Base-by-base conservation (phyloP, 2,888 invertebrate genomes). In the Pandemis heparana region DNA sequence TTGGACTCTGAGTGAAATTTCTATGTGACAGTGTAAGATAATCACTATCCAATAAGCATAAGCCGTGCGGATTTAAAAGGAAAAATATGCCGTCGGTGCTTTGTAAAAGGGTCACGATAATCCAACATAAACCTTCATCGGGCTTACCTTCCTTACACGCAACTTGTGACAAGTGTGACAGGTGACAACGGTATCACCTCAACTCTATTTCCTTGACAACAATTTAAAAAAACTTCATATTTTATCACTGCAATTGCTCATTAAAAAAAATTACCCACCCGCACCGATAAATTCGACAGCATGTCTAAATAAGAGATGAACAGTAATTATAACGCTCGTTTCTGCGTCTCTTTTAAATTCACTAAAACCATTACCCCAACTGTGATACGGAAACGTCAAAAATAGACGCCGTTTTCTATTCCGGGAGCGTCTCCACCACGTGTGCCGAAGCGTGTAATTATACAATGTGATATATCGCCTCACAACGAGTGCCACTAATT, bases 1-100 rank as follows among this genome's bases (percentile, higher is more conserved):
- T 79, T 78, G 77, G 77, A 71, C 75, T 69, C 75, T 68, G 65
- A 43, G 64, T 71, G 66, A 65, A 75, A 75, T 70, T 38, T 61
- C 66, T 18, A 60, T 41, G 39, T 56, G 43, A 41, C 23, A 12
- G 23, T 62, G 43, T 23, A 23, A 51, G 46, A 51, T 65, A 51
- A 65, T 51, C 65, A 51, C 38, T 51, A 51, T 38, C 32, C 48
- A 51, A 51, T 65, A 48, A 51, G 32, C 38, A 51, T 65, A 48
- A 51, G 32, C 38, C 51, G 7, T 51, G 23, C 10, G 18, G 23
- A 23, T 23, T 56, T 56, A 23, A 12, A 51, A 18, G 8, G 23
- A 12, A 56, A 12, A 18, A 23, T 23, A 56, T 56, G n/a, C 5
- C 56, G 12, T 23, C 56, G 56, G 23, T 23, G 23, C 5, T 46